Conservation (phyloP, 1,140 invertebrate species). For the Pararge aegeria region DNA sequence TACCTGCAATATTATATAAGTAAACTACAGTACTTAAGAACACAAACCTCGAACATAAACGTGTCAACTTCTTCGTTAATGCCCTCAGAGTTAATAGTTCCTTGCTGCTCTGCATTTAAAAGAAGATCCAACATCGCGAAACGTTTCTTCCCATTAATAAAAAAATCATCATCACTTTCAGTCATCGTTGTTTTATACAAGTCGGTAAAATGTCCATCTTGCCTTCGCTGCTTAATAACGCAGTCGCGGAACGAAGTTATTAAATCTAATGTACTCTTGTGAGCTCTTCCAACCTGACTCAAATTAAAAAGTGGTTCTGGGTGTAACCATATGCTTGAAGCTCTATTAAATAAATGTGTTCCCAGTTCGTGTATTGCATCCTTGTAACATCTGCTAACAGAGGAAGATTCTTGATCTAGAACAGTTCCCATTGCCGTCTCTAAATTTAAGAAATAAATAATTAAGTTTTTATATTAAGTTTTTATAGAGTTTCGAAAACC, state of each 20-base stretch:
- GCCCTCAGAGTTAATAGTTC: slow-evolving; percentile 11
- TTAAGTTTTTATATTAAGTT: not conserved
- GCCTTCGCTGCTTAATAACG: slow-evolving; percentile 18
- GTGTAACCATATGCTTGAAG: not conserved
- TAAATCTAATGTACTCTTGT: not conserved
- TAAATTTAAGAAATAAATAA: not conserved
- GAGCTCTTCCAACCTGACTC: not conserved
- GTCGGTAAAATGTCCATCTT: not conserved
- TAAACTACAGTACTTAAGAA: too few relatives aligned
- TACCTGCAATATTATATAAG: too few relatives aligned
- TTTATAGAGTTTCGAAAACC: too few relatives aligned
- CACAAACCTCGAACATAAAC: slow-evolving; percentile 19
- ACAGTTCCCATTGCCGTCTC: slow-evolving; percentile 4
- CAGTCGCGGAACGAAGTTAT: slow-evolving; percentile 15
- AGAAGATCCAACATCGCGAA: slow-evolving; percentile 20
- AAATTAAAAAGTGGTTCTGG: not conserved
- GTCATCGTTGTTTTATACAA: not conserved
- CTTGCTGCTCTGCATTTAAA: slow-evolving; percentile 13
- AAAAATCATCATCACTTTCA: slow-evolving; percentile 4
- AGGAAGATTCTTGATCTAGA: not conserved
- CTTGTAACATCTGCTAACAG: not conserved
- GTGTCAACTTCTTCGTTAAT: slow-evolving; percentile 27
- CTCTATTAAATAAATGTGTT: not conserved
- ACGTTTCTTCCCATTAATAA: slow-evolving; percentile 1
- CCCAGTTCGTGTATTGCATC: not conserved